These are phyloP conservation scores for Brachyptera putata DNA, from an alignment of 2,888 invertebrate species.

Conservation along the genomic window DNA sequence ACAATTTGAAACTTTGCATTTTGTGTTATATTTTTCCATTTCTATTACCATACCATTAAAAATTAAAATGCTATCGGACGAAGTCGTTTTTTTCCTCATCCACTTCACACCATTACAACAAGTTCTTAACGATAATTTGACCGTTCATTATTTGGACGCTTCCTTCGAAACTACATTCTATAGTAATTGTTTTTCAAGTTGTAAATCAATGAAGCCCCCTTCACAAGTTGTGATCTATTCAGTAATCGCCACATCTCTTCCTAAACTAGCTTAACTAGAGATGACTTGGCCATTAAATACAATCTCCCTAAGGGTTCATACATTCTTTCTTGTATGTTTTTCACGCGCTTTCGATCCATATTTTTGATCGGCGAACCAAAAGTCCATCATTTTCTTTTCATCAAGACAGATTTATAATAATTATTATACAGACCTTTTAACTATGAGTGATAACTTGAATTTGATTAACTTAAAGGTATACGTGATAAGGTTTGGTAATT, in stretches of 20 bases:
- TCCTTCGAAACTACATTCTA: conserved; percentile 15
- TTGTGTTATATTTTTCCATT: too few relatives aligned
- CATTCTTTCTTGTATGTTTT: not conserved
- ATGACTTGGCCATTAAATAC: too few relatives aligned
- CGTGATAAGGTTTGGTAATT: too few relatives aligned
- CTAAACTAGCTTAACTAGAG: not conserved
- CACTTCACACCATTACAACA: not conserved
- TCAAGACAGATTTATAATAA: not conserved
- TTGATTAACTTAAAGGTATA: too few relatives aligned
- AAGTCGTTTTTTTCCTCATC: too few relatives aligned
- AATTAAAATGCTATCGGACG: too few relatives aligned
- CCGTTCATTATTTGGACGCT: too few relatives aligned
- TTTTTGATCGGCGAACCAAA: not conserved
- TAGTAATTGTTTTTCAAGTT: conserved; percentile 13
- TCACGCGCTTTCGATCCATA: not conserved
- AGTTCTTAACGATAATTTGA: not conserved
- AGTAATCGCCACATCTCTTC: not conserved
- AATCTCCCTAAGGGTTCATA: not conserved
- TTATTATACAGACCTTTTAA: too few relatives aligned
- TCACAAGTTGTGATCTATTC: too few relatives aligned
- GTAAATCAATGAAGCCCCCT: conserved; percentile 11
- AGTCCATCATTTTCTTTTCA: not conserved
- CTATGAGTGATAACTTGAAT: too few relatives aligned
- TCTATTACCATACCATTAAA: too few relatives aligned
- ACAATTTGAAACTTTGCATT: too few relatives aligned